Conservation (phyloP, 2,113 vertebrate species). For the Addax nasomaculatus region DNA sequence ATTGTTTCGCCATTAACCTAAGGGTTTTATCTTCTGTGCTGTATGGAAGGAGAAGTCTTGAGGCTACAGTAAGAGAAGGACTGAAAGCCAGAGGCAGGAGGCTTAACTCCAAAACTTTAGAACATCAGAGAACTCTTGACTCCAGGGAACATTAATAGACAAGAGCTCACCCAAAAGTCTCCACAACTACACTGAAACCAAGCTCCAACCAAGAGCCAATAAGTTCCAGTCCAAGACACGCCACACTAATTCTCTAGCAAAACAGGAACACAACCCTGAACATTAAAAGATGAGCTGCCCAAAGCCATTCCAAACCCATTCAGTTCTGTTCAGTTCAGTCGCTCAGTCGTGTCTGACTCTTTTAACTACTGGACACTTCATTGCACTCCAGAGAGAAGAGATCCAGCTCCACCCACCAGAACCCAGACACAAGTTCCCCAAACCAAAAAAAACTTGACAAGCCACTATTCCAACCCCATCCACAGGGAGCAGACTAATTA, state of each 20-base stretch:
- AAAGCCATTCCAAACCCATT: not conserved
- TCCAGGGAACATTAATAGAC: not conserved
- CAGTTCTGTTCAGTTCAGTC: too few relatives aligned
- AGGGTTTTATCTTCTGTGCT: not conserved
- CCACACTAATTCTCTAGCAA: not conserved
- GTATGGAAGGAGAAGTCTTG: not conserved
- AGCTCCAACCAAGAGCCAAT: not conserved
- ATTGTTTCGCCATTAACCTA: not conserved
- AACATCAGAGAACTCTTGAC: not conserved
- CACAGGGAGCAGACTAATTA: not conserved
- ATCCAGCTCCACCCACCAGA: not conserved
- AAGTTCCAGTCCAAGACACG: not conserved
- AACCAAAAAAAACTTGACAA: not conserved
- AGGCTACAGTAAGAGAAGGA: not conserved
- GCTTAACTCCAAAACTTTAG: not conserved
- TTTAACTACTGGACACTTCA: not conserved
- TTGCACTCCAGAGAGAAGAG: not conserved
- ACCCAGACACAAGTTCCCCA: not conserved
- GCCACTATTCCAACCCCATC: not conserved
- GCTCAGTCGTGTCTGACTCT: too few relatives aligned
- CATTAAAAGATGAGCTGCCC: not conserved
- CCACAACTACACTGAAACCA: not conserved
- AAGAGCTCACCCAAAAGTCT: not conserved
- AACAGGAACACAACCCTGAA: not conserved
- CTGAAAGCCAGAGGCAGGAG: not conserved